Base-by-base conservation (phyloP, 1,140 invertebrate species). In the Pteromalus puparum region DNA sequence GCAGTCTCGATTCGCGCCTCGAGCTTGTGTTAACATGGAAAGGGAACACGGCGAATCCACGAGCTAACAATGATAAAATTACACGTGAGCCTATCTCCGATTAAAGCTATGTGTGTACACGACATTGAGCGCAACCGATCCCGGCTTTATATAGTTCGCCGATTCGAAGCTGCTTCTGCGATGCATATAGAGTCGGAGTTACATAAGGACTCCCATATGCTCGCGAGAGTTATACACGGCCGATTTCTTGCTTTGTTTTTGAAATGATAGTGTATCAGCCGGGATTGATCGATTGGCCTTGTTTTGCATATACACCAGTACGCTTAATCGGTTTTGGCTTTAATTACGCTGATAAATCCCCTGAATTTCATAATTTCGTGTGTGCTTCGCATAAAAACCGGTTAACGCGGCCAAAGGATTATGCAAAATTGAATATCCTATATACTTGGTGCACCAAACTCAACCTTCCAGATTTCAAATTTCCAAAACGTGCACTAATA, bases 41-140 rank as follows among this genome's bases (percentile, higher is more conserved):
- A 61, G 21, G 53, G 53, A 61, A 28, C 24, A 12, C 67, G 67
- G 9, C 24, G 67, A 70, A 70, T 70, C 67, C 67, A 10, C 67
- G 26, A 12, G 18, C 10, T 70, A 70, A 70, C 67, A 28, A 70
- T 70, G 67, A 70, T 26, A 70, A 70, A 70, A 70, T 70, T 70
- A 61, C 53, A 61, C 0, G 53, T 21, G 18, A 61, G 18, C 18
- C 18, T 53, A 53, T 21, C 18, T 13, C 46, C 46, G n/a, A n/a
- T n/a, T n/a, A n/a, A n/a, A n/a, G n/a, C 15, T 15, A 15, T 18
- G 21, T 15, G 18, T 7, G 18, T 61, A 61, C 21, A 61, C 53
- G 53, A 61, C 53, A 61, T 61, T 61, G 53, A 61, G 53, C 21
- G 18, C 18, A 61, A 61, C 53, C 53, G 53, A 61, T 61, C 53